These are phyloP conservation scores for Isichthys henryi DNA, from an alignment of 2,113 vertebrate genomes.

Conservation along the genomic window DNA sequence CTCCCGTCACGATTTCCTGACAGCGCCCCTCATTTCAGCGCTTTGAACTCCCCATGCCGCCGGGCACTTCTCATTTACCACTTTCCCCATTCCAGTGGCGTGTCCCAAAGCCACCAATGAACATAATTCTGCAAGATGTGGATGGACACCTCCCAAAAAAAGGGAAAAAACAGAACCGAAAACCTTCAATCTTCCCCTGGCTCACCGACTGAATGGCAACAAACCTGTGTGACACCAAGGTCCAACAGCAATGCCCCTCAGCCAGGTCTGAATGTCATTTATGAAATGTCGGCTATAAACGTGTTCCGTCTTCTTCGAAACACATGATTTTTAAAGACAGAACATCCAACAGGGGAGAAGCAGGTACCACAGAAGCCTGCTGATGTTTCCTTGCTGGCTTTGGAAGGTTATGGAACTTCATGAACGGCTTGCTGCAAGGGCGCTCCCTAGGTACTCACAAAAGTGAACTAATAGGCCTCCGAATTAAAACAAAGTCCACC, in stretches of 20 bases:
- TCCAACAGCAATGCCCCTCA: background rate
- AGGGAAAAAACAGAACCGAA: background rate
- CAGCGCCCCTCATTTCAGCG: background rate
- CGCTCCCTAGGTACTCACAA: background rate
- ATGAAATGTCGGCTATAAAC: background rate
- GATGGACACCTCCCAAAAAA: background rate
- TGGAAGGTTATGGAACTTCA: background rate
- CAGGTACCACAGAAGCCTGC: background rate
- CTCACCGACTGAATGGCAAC: background rate
- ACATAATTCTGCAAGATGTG: background rate
- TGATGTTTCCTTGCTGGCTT: background rate
- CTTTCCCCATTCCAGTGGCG: background rate
- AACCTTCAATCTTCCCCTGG: background rate
- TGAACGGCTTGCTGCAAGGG: background rate
- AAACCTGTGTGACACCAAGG: background rate
- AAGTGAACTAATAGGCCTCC: background rate
- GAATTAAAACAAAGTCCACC: background rate
- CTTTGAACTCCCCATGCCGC: background rate
- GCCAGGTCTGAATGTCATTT: background rate
- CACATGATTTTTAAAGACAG: background rate
- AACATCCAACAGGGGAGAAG: background rate
- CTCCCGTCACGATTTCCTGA: background rate
- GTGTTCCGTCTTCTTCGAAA: background rate
- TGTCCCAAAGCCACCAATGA: background rate
- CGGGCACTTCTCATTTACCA: background rate